Evolutionary conservation across 2,797 vertebrate genomes (phyloP).

Genomic region (Cichlasoma orientale): DNA sequence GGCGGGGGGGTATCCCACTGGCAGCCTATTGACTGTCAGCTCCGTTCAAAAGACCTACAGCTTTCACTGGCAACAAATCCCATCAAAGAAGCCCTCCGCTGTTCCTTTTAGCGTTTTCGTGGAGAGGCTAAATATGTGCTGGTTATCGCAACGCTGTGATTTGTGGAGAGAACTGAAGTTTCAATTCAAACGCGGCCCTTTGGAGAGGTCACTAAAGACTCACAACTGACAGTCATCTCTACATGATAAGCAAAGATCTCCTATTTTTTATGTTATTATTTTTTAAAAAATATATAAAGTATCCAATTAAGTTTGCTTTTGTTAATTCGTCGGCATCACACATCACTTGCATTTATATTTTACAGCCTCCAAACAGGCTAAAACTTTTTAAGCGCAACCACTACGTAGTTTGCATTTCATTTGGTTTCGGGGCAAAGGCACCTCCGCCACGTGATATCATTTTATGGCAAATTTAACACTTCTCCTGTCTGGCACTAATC

Average conservation of each 20-base stretch:
- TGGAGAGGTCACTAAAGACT: background rate
- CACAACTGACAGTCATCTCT: background rate
- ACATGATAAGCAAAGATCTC: background rate
- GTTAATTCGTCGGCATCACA: background rate
- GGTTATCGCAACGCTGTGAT: constrained; percentile 50
- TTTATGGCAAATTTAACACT: constrained; percentile 27
- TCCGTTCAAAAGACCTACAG: constrained; percentile 73
- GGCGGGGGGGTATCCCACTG: constrained; percentile 42
- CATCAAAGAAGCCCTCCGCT: constrained; percentile 82
- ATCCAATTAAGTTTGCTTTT: background rate
- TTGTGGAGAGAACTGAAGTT: constrained; percentile 47
- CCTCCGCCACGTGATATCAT: constrained; percentile 1
- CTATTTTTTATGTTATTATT: background rate
- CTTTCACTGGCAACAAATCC: constrained; percentile 82
- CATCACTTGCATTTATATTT: background rate
- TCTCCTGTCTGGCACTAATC: constrained; percentile 46
- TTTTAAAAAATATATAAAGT: background rate
- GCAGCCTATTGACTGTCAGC: constrained; percentile 73
- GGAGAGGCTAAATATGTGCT: constrained; percentile 63
- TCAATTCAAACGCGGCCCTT: constrained; percentile 53
- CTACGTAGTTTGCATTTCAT: background rate
- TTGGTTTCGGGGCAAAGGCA: background rate
- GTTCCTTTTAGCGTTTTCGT: constrained; percentile 79
- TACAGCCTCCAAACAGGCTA: background rate
- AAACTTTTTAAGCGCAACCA: too few relatives aligned